phyloP scores from a whole-genome alignment of 2,888 invertebrate genomes.

The Cacoxenus indagator region DNA sequence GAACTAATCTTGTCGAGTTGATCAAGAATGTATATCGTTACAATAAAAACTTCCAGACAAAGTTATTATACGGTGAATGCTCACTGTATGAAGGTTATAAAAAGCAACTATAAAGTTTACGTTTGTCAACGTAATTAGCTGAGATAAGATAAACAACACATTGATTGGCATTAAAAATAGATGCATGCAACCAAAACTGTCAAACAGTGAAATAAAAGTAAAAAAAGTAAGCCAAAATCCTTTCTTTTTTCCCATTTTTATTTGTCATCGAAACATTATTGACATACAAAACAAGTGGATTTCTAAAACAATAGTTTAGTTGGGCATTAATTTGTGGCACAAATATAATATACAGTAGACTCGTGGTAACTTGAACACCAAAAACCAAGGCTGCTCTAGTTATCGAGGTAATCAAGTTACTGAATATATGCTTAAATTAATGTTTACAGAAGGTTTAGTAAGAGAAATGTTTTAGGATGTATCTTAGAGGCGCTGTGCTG shows the following conservation, averaged over 20 bases:
- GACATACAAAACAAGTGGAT: too few species aligned
- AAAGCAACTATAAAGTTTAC: constrained; percentile 2
- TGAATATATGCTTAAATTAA: too few species aligned
- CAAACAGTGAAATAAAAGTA: background rate
- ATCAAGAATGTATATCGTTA: too few species aligned
- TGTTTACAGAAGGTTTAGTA: too few species aligned
- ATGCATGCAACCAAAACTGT: background rate
- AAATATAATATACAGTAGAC: background rate
- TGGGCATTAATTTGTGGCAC: background rate
- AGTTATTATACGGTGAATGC: too few species aligned
- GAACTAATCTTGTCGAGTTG: too few species aligned
- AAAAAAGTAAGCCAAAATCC: background rate
- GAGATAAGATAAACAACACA: constrained; percentile 15
- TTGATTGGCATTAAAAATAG: constrained; percentile 5
- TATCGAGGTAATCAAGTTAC: too few species aligned
- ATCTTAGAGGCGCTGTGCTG: too few species aligned
- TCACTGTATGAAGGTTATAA: background rate
- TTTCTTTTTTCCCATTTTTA: background rate
- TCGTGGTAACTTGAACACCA: background rate
- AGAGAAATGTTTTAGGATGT: too few species aligned
- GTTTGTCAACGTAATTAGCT: constrained; percentile 17
- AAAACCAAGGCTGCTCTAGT: too few species aligned
- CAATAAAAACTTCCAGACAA: too few species aligned
- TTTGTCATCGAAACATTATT: background rate
- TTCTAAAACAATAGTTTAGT: too few species aligned